Evolutionary conservation across 2,888 invertebrate genomes (phyloP), one percentile per base, ranked within the genome.

Genomic region (Gryllus longicercus): DNA sequence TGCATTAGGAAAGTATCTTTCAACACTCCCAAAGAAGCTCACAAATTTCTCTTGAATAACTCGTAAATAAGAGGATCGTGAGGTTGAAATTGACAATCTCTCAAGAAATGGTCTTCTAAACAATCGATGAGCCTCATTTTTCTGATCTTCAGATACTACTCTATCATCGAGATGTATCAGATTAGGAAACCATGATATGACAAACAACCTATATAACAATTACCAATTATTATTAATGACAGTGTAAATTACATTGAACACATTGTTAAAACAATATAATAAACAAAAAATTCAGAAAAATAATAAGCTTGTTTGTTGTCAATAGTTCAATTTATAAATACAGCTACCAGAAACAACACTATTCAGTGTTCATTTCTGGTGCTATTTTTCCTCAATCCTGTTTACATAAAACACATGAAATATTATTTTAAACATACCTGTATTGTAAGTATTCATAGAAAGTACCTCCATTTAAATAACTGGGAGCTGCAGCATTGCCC

Each of bases 401-500:
- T 38, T 38, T 38, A 38, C 1, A 38, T 38, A 38, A 8, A 38
- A 8, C 5, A 1, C 21, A n/a, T 23, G 5, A 25, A 76, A 38
- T n/a, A 63, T 63, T 63, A 63, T 63, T 63, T 63, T 38, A 38
- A 38, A 79, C 83, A 85, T 86, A 94, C 94, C 94, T 92, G 86
- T 94, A 94, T 84, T 93, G 93, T 18, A 93, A 86, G 85, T 93
- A 93, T 85, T 94, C 93, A 83, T 93, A 92, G 84, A 92, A 93
- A 21, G 91, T 92, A 75, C 93, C 93, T n/a, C 93, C 92, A 83
- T 93, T 93, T 80, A 94, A 89, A 84, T 92, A 92, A 83, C 93
- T 93, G 0, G 94, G 95, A 0, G 93, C 93, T 0, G 94, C 95
- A 0, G 92, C 91, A 87, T 96, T 96, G 25, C 95, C 95, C 95